Percentiles rank a stretch among this genome's conserved stretches.
Evolutionary conservation across 2,113 vertebrate genomes (phyloP).

Genomic region (Hippopotamus amphibius): DNA sequence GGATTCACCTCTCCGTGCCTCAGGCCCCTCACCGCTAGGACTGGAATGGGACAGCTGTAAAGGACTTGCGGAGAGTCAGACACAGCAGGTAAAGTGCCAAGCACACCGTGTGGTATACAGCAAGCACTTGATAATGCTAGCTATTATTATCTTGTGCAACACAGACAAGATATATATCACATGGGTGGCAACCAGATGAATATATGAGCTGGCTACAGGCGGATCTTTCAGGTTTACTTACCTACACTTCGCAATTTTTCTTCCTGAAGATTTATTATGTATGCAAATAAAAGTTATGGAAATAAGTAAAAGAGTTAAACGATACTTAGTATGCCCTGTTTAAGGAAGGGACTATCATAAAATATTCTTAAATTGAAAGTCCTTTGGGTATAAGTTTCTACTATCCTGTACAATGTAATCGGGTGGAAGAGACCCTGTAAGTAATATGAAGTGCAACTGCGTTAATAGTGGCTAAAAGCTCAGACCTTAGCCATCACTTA

Average conservation of each 20-base stretch:
- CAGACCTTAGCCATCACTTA: neutral
- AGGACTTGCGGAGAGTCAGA: neutral
- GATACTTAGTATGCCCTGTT: neutral
- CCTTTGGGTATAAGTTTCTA: neutral
- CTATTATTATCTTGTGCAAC: neutral
- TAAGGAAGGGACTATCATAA: neutral
- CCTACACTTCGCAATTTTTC: conserved; percentile 14
- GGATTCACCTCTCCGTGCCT: neutral
- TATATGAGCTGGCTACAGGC: neutral
- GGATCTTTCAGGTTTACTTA: neutral
- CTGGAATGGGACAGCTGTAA: neutral
- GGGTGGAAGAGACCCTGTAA: neutral
- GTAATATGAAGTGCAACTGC: neutral
- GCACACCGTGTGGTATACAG: neutral
- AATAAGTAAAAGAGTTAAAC: conserved; percentile 5
- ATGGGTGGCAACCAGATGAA: neutral
- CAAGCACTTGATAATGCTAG: neutral
- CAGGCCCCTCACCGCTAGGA: neutral
- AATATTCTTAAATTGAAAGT: conserved; percentile 47
- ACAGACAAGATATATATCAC: neutral
- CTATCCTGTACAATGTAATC: neutral
- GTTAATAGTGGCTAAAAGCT: neutral
- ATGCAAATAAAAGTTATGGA: conserved; percentile 14
- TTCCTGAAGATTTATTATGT: conserved; percentile 22
- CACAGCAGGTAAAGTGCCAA: neutral